These are phyloP conservation scores for Ranitomeya imitator DNA, from an alignment of 2,113 vertebrate genomes.

Conservation along the genomic window DNA sequence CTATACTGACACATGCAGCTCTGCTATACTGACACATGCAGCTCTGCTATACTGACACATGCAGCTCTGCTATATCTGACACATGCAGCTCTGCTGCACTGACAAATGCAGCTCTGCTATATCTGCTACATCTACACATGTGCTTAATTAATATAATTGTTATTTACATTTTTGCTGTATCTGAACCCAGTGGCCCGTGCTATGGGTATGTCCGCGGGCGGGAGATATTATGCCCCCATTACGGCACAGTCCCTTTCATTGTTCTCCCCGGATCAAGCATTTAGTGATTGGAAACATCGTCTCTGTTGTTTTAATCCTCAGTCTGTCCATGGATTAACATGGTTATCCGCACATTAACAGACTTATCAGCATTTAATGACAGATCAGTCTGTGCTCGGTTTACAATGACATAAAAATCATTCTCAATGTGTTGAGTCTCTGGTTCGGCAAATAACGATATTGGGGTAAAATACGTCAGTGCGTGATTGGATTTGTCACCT, in stretches of 20 bases:
- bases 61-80: not conserved
- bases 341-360: conserved; percentile 33
- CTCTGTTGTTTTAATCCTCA: conserved; percentile 38
- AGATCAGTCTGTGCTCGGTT: conserved; percentile 14
- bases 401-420: not conserved
- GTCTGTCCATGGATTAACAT: conserved; percentile 40
- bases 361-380: not conserved
- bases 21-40: not conserved
- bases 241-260: conserved; percentile 24
- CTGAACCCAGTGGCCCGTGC: not conserved
- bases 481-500: not conserved
- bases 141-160: not conserved
- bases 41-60: not conserved
- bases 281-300: conserved; percentile 38
- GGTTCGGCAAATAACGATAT: not conserved
- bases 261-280: conserved; percentile 22
- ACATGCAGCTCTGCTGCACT: not conserved
- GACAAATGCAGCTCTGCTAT: not conserved
- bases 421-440: conserved; percentile 4
- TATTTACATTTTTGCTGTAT: not conserved
- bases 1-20: not conserved
- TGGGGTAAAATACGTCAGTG: not conserved
- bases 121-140: not conserved
- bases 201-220: not conserved
- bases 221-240: not conserved